phyloP scores from a whole-genome alignment of 2,888 invertebrate species.

The Idaea biselata region DNA sequence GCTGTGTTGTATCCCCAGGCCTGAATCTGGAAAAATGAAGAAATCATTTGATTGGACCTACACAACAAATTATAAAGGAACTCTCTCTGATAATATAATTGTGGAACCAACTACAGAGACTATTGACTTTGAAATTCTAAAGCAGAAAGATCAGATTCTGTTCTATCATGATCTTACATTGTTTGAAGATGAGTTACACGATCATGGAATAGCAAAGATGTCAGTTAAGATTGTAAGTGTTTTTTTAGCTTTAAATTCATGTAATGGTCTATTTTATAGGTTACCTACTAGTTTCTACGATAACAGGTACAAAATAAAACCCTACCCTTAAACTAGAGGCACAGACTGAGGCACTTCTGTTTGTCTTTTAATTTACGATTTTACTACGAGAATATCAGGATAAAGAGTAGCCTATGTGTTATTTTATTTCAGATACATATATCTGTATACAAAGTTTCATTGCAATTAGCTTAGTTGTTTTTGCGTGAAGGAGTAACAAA shows the following conservation, averaged over 20 bases:
- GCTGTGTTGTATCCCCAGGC: conserved; percentile 71
- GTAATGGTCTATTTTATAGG: neutral
- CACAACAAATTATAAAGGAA: conserved; percentile 94
- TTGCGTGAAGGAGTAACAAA: no score
- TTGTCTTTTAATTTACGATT: no score
- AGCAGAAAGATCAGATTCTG: conserved; percentile 93
- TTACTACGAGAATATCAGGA: no score
- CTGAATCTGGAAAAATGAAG: conserved; percentile 87
- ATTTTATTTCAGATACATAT: no score
- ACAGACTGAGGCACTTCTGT: no score
- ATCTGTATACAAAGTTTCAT: no score
- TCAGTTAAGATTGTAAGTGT: conserved; percentile 95
- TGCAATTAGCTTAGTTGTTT: no score
- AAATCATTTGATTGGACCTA: conserved; percentile 99
- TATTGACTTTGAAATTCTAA: conserved; percentile 93
- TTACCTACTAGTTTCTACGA: no score
- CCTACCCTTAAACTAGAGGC: no score
- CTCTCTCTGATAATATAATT: conserved; percentile 81
- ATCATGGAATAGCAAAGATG: conserved; percentile 95
- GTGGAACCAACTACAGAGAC: conserved; percentile 84
- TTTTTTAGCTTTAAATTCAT: conserved; percentile 9
- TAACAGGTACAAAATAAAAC: no score
- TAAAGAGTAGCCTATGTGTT: no score
- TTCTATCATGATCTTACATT: conserved; percentile 96
- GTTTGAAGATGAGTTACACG: conserved; percentile 99